A percentile compares a stretch with the other conserved stretches of the same genome.
phyloP scores from a whole-genome alignment of 2,113 vertebrate species.

The Antechinus stuartii region DNA sequence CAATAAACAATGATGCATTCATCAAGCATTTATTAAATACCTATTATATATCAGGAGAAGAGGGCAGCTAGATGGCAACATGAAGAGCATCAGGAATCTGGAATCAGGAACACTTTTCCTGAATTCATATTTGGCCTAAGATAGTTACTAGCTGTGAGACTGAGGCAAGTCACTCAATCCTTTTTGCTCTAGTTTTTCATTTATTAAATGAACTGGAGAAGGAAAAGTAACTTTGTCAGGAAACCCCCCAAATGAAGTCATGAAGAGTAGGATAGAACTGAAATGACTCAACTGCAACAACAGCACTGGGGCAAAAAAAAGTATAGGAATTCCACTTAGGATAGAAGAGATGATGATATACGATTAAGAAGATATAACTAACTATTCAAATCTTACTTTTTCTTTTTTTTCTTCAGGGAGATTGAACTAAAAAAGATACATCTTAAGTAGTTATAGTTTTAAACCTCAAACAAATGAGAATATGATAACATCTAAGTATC shows the following conservation, averaged over 20 bases:
- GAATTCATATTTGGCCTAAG: background rate
- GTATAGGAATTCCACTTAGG: background rate
- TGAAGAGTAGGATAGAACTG: background rate
- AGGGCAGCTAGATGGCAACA: background rate
- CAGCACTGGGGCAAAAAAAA: background rate
- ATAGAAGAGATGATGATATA: background rate
- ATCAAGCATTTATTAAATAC: background rate
- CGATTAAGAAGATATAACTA: background rate
- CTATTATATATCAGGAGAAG: background rate
- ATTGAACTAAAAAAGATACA: background rate
- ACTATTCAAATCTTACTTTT: background rate
- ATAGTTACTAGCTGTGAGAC: background rate
- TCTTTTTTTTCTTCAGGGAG: background rate
- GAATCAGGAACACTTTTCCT: background rate
- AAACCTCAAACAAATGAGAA: background rate
- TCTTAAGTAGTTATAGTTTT: background rate
- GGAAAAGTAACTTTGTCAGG: background rate
- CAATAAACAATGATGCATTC: background rate
- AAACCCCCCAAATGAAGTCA: background rate
- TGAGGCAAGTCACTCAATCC: background rate
- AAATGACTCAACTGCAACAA: background rate
- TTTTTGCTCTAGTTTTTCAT: conserved; percentile 4
- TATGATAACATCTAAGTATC: background rate
- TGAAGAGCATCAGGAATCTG: background rate
- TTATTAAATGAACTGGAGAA: background rate